Conservation (phyloP, 2,113 vertebrate species). For the Rostratula benghalensis region DNA sequence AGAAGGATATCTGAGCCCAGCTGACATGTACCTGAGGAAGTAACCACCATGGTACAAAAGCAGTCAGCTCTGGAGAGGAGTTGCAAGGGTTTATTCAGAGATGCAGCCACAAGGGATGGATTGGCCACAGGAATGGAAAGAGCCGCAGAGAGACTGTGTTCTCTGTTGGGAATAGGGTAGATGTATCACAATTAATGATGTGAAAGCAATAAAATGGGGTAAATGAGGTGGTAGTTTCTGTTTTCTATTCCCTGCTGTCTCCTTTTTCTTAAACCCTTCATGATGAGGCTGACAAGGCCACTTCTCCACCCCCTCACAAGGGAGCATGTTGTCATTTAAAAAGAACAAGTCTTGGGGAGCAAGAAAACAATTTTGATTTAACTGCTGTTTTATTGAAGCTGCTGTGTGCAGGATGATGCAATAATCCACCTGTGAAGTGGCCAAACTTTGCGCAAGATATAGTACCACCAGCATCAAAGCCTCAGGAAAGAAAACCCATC, state of each 20-base stretch:
- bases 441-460: background rate
- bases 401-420: background rate
- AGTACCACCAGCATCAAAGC: background rate
- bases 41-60: background rate
- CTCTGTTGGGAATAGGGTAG: background rate
- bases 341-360: background rate
- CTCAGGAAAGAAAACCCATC: background rate
- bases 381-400: background rate
- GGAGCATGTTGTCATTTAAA: background rate
- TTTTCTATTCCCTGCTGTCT: slow-evolving; percentile 18
- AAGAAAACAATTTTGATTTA: background rate
- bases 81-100: background rate
- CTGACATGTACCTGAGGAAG: background rate
- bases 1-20: background rate
- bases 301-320: background rate
- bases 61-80: background rate
- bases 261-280: slow-evolving; percentile 1
- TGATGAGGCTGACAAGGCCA: background rate
- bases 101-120: background rate
- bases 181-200: background rate
- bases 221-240: slow-evolving; percentile 6
- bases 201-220: background rate
- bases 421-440: background rate
- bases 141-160: background rate
- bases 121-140: background rate